phyloP scores from a whole-genome alignment of 2,797 vertebrate genomes.

The Nannoperca obscura region DNA sequence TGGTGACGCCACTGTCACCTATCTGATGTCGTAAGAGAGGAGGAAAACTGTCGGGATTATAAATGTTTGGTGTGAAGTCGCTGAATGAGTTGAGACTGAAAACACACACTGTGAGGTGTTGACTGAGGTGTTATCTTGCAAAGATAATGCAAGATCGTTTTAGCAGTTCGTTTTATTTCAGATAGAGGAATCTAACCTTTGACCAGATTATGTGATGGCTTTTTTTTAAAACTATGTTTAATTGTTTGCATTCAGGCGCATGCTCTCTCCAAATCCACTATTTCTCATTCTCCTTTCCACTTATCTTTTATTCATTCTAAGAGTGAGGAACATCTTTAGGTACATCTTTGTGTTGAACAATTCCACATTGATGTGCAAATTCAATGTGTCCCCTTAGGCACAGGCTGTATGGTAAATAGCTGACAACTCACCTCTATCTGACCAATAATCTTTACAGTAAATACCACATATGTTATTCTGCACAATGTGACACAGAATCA shows the following conservation, averaged over 20 bases:
- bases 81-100: background rate
- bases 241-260: slow-evolving; percentile 3
- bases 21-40: background rate
- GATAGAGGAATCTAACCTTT: background rate
- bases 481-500: background rate
- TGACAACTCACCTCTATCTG: background rate
- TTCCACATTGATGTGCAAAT: slow-evolving; percentile 16
- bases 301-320: background rate
- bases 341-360: slow-evolving; percentile 1
- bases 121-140: background rate
- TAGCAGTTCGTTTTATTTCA: background rate
- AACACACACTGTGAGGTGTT: slow-evolving; percentile 3
- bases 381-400: background rate
- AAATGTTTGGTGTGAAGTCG: background rate
- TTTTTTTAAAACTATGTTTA: background rate
- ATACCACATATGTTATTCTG: too few relatives aligned
- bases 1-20: slow-evolving; percentile 20
- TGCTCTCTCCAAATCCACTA: background rate
- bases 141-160: background rate
- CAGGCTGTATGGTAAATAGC: background rate
- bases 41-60: background rate
- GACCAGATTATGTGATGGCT: background rate
- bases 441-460: background rate
- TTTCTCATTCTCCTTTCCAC: background rate
- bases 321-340: background rate